Base-by-base conservation (phyloP, 2,888 invertebrate genomes). In the Epinotia bilunana region DNA sequence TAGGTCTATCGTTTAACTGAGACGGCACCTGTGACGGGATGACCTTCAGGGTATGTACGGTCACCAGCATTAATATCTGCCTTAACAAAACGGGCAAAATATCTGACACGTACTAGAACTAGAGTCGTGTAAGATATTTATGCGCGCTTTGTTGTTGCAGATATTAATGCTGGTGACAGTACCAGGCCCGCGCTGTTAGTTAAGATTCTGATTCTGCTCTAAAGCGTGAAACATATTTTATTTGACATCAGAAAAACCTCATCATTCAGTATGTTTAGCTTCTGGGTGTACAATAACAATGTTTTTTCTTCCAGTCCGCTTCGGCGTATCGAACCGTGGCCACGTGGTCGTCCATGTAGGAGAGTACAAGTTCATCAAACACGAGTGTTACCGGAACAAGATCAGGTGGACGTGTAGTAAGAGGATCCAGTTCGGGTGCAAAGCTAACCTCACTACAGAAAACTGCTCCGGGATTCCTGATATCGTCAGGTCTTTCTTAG, bases 391-490 rank as follows among this genome's bases (percentile, higher is more conserved):
- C 80, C 88, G 80, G 79, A 90, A 88, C 76, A 91, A 89, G 71
- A 85, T 89, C 1, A 80, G 93, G n/a, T 94, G 93, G 93, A 93
- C 93, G 2, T 93, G 93, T 81, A 83, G 87, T 79, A 90, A 87
- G 73, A 83, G 91, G 13, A 87, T 91, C 62, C 89, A 87, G 63
- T 77, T 84, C 9, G 89, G 90, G 11, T 93, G 93, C 78, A 88
- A 83, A 69, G 92, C 93, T 0, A 93, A 86, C 70, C 84, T 93
- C 55, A 92, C 92, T 5, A 80, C 80, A 1, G 28, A 65, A 23
- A 65, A 77, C 13, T 60, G 49, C 39, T 18, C 43, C 3, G 88
- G 90, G 0, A 81, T 90, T 58, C 79, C 84, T 18, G 74, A 80
- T 16, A 88, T 94, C 53, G 91, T 92, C 1, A 85, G 93, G 67